phyloP scores from a whole-genome alignment of 2,888 invertebrate genomes.

The Orthosia cruda region DNA sequence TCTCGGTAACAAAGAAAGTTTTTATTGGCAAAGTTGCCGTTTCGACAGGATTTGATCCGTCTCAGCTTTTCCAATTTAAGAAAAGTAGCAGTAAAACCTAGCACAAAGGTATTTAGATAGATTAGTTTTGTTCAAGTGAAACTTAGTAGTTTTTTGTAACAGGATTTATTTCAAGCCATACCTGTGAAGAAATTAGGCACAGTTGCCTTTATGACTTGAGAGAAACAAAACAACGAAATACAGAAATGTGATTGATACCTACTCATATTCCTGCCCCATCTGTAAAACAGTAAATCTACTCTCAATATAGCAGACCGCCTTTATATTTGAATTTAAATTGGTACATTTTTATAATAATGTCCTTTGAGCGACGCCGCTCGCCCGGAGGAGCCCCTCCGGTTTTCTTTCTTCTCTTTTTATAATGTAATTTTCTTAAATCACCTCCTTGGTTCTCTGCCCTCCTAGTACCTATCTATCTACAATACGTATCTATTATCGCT shows the following conservation, averaged over 20 bases:
- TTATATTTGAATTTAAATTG: slow-evolving; percentile 89
- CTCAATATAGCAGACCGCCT: slow-evolving; percentile 76
- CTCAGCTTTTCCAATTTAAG: slow-evolving; percentile 89
- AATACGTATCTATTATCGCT: slow-evolving; percentile 69
- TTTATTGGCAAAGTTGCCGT: slow-evolving; percentile 88
- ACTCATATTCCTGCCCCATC: slow-evolving; percentile 19
- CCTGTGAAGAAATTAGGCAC: no score
- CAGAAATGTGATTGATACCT: not conserved
- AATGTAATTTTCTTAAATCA: slow-evolving; percentile 91
- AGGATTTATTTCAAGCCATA: no score
- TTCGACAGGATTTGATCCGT: slow-evolving; percentile 81
- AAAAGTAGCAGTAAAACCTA: slow-evolving; percentile 83
- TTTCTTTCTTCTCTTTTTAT: slow-evolving; percentile 85
- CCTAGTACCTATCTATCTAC: slow-evolving; percentile 63
- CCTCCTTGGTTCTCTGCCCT: slow-evolving; percentile 81
- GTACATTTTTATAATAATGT: slow-evolving; percentile 88
- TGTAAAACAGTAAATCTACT: slow-evolving; percentile 65
- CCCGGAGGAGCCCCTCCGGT: slow-evolving; percentile 79
- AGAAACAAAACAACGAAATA: not conserved
- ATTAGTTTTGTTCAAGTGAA: slow-evolving; percentile 67
- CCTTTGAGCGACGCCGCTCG: slow-evolving; percentile 83
- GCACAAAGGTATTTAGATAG: slow-evolving; percentile 70
- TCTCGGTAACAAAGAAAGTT: slow-evolving; percentile 91
- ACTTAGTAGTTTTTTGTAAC: slow-evolving; percentile 51
- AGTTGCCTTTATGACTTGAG: not conserved